Conservation (phyloP, 2,113 vertebrate genomes). For the Sinocyclocheilus grahami region DNA sequence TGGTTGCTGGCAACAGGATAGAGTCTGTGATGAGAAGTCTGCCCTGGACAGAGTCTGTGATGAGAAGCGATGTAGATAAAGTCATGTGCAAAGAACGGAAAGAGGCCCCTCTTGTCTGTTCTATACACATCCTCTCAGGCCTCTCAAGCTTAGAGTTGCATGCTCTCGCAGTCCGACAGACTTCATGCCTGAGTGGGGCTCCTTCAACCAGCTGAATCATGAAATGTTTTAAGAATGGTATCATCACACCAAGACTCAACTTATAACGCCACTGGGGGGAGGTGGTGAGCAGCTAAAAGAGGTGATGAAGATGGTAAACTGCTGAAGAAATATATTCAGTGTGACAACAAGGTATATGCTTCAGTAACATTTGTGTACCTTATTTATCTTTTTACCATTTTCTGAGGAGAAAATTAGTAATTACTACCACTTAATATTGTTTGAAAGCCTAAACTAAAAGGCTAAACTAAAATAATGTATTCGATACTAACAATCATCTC, state of each 20-base stretch:
- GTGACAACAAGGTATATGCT: too few species aligned
- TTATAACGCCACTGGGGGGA: slow-evolving; percentile 67
- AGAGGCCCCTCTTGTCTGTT: slow-evolving; percentile 33
- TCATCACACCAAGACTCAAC: slow-evolving; percentile 32
- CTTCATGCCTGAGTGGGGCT: slow-evolving; percentile 21
- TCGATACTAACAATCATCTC: not conserved
- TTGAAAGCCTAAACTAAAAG: not conserved
- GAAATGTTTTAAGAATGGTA: slow-evolving; percentile 29
- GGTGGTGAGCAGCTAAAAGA: slow-evolving; percentile 47
- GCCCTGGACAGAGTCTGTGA: not conserved
- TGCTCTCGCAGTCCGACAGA: slow-evolving; percentile 27
- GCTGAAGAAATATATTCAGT: not conserved
- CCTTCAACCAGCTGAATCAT: slow-evolving; percentile 36
- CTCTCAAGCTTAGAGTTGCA: slow-evolving; percentile 20
- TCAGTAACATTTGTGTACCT: too few species aligned
- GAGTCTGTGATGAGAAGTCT: not conserved
- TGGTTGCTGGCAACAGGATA: not conserved
- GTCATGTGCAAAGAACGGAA: slow-evolving; percentile 37
- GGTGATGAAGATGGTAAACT: slow-evolving; percentile 7
- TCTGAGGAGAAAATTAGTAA: not conserved
- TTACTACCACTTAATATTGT: not conserved
- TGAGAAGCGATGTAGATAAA: slow-evolving; percentile 22
- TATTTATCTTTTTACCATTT: not conserved
- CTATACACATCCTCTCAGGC: slow-evolving; percentile 35
- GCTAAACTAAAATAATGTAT: not conserved